Conservation (phyloP, 1,140 invertebrate genomes). For the Monochamus saltuarius region DNA sequence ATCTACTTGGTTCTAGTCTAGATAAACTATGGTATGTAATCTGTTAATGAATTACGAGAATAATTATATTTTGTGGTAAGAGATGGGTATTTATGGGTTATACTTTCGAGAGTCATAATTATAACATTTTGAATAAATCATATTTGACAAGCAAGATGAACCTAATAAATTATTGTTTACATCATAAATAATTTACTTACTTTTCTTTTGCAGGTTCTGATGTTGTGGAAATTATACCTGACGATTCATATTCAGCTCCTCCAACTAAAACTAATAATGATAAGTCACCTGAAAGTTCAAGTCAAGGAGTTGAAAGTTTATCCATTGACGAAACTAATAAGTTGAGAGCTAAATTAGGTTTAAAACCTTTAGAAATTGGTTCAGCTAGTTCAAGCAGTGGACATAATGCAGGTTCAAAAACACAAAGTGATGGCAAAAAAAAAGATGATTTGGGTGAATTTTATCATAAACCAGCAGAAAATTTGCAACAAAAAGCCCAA, state of each 20-base stretch:
- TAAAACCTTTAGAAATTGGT: constrained; percentile 85
- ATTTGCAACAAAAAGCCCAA: constrained; percentile 72
- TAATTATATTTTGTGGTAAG: too few species aligned
- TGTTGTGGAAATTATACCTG: constrained; percentile 46
- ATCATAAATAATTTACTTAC: constrained; percentile 2
- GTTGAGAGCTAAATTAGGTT: constrained; percentile 86
- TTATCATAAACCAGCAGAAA: constrained; percentile 89
- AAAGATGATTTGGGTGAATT: constrained; percentile 87
- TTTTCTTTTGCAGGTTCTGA: constrained; percentile 42
- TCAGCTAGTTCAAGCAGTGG: constrained; percentile 44
- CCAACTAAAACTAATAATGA: constrained; percentile 48
- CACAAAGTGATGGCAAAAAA: constrained; percentile 56
- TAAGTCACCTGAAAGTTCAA: constrained; percentile 50
- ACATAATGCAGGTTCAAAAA: constrained; percentile 37
- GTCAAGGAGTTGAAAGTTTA: constrained; percentile 58
- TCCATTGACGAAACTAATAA: constrained; percentile 92
- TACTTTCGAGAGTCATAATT: too few species aligned
- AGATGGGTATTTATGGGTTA: too few species aligned
- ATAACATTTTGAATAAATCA: too few species aligned
- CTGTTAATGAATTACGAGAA: too few species aligned
- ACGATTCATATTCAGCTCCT: constrained; percentile 30
- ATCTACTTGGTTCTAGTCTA: too few species aligned
- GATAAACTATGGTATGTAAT: too few species aligned
- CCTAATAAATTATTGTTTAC: too few species aligned
- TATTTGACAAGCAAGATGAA: too few species aligned